Conservation (phyloP, 2,113 vertebrate species). For the Acanthisitta chloris region DNA sequence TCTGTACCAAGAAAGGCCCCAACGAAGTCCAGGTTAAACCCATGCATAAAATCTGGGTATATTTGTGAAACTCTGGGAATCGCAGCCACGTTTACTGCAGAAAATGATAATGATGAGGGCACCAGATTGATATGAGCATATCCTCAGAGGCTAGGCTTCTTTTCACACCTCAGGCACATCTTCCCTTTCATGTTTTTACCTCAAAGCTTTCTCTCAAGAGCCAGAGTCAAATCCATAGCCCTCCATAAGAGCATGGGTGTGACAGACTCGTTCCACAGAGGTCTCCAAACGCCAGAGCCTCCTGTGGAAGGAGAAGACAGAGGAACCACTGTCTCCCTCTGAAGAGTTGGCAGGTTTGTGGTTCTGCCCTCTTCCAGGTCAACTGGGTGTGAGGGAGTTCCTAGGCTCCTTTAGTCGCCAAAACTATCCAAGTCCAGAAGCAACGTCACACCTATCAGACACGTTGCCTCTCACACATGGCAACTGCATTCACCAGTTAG, state of each 20-base stretch:
- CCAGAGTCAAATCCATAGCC: background rate
- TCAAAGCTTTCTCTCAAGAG: background rate
- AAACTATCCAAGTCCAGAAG: background rate
- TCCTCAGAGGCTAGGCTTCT: background rate
- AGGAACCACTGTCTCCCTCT: background rate
- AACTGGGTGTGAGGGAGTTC: background rate
- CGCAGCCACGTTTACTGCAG: background rate
- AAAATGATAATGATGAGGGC: background rate
- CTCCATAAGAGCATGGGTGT: background rate
- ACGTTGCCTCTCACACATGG: fast-evolving
- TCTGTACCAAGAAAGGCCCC: background rate
- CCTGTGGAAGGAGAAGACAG: background rate
- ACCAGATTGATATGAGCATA: background rate
- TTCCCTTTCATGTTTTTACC: background rate
- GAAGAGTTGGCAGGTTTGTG: background rate
- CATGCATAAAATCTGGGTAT: background rate
- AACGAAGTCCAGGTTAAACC: background rate
- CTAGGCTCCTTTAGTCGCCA: background rate
- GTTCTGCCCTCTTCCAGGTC: background rate
- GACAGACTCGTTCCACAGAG: background rate
- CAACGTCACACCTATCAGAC: background rate
- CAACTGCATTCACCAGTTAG: background rate
- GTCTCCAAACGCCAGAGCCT: background rate
- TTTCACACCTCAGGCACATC: background rate
- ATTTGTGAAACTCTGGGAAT: background rate